Evolutionary conservation across 2,113 vertebrate genomes (phyloP).

Genomic region (Malurus alboscapulatus): DNA sequence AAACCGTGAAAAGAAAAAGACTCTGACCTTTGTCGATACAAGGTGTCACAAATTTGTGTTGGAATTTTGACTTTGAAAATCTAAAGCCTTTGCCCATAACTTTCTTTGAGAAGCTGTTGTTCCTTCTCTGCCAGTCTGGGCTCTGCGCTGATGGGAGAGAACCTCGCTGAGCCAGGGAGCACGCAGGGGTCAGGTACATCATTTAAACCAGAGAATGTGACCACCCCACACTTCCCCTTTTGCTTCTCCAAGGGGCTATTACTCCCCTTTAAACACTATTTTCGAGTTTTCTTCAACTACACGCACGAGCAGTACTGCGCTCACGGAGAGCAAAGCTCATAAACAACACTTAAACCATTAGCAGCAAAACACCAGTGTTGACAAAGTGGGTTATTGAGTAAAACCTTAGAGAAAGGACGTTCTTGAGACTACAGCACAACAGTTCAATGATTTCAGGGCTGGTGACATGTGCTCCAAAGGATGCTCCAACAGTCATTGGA

Average conservation of each 20-base stretch:
- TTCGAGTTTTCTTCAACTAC: neutral
- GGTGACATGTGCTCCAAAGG: neutral
- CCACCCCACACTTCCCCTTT: neutral
- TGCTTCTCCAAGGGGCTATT: neutral
- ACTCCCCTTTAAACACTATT: neutral
- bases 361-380: neutral
- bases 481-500: fast-evolving
- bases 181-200: neutral
- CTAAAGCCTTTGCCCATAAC: neutral
- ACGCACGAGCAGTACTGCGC: fast-evolving
- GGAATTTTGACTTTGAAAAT: slow-evolving; percentile 41
- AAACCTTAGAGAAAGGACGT: neutral
- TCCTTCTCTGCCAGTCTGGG: neutral
- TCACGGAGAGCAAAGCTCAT: neutral
- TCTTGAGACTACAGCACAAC: neutral
- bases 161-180: neutral
- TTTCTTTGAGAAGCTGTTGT: neutral
- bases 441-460: neutral
- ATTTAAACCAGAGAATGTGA: neutral
- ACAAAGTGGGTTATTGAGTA: neutral
- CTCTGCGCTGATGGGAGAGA: neutral
- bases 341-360: neutral
- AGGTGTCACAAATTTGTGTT: slow-evolving; percentile 35
- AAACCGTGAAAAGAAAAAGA: slow-evolving; percentile 39
- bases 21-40: slow-evolving; percentile 14